phyloP scores from a whole-genome alignment of 2,888 invertebrate genomes.

The Tethea ocularis region DNA sequence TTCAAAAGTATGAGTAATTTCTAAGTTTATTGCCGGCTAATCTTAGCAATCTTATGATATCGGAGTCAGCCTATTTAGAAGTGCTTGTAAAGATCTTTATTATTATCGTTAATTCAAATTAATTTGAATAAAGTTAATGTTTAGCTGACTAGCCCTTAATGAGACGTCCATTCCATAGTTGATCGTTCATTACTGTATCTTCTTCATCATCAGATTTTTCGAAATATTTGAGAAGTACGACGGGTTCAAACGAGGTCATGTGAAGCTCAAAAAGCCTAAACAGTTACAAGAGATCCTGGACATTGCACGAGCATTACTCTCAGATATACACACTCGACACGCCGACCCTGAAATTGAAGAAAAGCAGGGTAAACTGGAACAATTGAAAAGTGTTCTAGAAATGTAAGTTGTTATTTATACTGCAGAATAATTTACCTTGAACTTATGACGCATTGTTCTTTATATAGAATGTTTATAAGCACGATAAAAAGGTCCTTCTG shows the following conservation, averaged over 20 bases:
- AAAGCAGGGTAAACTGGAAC: slow-evolving; percentile 98
- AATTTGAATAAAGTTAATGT: no score
- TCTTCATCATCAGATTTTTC: slow-evolving; percentile 89
- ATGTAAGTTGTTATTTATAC: slow-evolving; percentile 89
- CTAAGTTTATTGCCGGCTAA: no score
- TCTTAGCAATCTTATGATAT: no score
- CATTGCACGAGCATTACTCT: slow-evolving; percentile 94
- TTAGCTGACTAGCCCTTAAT: no score
- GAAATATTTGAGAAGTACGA: slow-evolving; percentile 99
- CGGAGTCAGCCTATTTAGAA: no score
- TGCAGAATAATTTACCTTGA: slow-evolving; percentile 1
- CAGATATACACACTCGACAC: slow-evolving; percentile 94
- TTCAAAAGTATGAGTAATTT: no score
- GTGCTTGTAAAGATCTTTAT: no score
- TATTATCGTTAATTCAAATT: no score
- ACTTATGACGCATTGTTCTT: slow-evolving; percentile 1
- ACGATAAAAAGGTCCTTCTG: not conserved
- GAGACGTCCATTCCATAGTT: no score
- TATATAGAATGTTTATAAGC: not conserved
- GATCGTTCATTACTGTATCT: not conserved
- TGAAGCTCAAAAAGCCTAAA: slow-evolving; percentile 98
- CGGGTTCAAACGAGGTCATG: slow-evolving; percentile 97
- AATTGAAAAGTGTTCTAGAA: slow-evolving; percentile 99
- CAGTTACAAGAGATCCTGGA: slow-evolving; percentile 99
- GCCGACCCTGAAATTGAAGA: slow-evolving; percentile 97